Evolutionary conservation across 2,797 vertebrate species (phyloP), one percentile per base, ranked within the genome.

Genomic region (Crax fasciolata): DNA sequence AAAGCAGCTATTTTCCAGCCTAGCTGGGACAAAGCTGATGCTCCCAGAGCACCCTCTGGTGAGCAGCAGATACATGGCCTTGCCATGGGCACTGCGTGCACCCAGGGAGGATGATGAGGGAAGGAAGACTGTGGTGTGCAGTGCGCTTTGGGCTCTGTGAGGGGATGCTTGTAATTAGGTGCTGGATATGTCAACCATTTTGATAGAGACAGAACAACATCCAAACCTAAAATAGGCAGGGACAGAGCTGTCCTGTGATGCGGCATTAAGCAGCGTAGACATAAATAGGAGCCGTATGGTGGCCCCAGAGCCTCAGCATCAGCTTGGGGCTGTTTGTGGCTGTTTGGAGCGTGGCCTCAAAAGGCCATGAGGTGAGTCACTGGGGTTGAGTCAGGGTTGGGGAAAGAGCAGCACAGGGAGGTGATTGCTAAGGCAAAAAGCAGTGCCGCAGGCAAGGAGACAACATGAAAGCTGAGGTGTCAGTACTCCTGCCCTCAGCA

Each of bases 1-100:
- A 30, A 32, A 87, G 28, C 18, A 41, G 27, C 32, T 71, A 27
- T 76, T 61, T 52, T n/a, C 16, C 66, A 61, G 48, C 57, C 54
- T 49, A 3, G 1, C 54, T 41, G 58, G 61, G 43, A 86, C 44
- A 84, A 76, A 66, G 43, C 27, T 87, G 17, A 10, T 0, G 0
- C 2, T 62, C 19, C n/a, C 4, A 19, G 77, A 6, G 54, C 35
- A n/a, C 8, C 6, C 58, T 68, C 73, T 74, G 74, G 9, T 52
- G 30, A 32, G 30, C 10, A 0, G 2, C 11, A 21, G 10, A 0
- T 2, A 4, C 8, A 25, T 5, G 17, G 41, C 43, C 0, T 0
- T 28, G 51, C 3, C n/a, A 20, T 3, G 23, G 38, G 59, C 13
- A 5, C 67, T 48, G 72, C 10, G n/a, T 55, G 67, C 21, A 38